These are phyloP conservation scores for Pantelozetes paolii DNA, from an alignment of 2,888 invertebrate species.

Conservation along the genomic window DNA sequence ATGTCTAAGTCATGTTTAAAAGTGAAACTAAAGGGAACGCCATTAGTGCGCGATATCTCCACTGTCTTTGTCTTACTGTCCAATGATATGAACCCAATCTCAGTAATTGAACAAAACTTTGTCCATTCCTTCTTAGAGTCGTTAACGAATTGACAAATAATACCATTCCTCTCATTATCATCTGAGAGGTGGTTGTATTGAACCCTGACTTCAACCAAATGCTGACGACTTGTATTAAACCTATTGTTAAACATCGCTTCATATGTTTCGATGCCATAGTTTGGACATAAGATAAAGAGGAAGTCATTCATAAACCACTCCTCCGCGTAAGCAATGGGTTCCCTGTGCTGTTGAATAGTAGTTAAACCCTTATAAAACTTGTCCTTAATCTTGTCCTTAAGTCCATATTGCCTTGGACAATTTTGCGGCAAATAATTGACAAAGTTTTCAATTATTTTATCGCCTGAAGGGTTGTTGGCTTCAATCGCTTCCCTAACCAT, in stretches of 20 bases:
- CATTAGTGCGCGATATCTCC: slow-evolving; percentile 63
- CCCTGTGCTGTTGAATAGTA: slow-evolving; percentile 50
- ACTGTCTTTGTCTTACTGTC: slow-evolving; percentile 62
- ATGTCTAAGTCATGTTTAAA: slow-evolving; percentile 34
- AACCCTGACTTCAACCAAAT: slow-evolving; percentile 12
- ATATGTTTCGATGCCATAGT: slow-evolving; percentile 14
- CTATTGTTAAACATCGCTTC: slow-evolving; percentile 22
- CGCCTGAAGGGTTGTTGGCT: slow-evolving; percentile 62
- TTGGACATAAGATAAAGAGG: background rate
- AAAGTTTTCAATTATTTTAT: slow-evolving; percentile 63
- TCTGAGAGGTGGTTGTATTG: background rate
- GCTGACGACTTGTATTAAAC: background rate
- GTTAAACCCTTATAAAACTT: slow-evolving; percentile 59
- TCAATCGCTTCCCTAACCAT: slow-evolving; percentile 81
- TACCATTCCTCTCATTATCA: background rate
- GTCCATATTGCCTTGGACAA: background rate
- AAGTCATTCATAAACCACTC: background rate
- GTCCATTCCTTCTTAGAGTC: slow-evolving; percentile 45
- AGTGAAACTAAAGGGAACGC: slow-evolving; percentile 44
- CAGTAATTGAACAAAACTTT: slow-evolving; percentile 67
- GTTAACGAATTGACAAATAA: background rate
- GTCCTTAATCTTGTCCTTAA: slow-evolving; percentile 63
- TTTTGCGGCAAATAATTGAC: slow-evolving; percentile 77
- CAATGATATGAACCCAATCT: slow-evolving; percentile 66
- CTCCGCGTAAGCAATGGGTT: slow-evolving; percentile 56